Evolutionary conservation across 2,888 invertebrate species (phyloP).

Genomic region (Acanthosepion pharaonis): DNA sequence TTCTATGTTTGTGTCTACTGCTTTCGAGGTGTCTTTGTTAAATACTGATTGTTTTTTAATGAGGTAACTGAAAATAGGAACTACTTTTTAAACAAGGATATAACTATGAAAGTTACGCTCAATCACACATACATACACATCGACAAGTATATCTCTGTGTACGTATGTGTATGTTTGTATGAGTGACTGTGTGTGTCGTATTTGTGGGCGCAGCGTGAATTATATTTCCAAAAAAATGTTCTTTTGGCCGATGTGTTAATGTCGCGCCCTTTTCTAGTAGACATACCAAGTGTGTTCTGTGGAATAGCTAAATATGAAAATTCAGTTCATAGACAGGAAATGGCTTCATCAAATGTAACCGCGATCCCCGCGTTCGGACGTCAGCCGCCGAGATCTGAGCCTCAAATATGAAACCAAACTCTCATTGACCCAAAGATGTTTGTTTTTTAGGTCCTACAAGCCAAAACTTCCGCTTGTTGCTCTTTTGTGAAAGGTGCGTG

Average conservation of each 20-base stretch:
- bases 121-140: too few relatives aligned
- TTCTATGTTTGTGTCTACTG: too few relatives aligned
- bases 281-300: not conserved
- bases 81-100: too few relatives aligned
- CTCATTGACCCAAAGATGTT: not conserved
- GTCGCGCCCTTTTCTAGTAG: not conserved
- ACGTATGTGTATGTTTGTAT: not conserved
- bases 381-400: not conserved
- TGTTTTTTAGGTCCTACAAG: not conserved
- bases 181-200: not conserved
- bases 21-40: too few relatives aligned
- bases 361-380: not conserved
- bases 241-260: not conserved
- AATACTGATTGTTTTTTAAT: too few relatives aligned
- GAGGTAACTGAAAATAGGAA: too few relatives aligned
- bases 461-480: conserved; percentile 24
- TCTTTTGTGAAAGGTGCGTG: not conserved
- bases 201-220: too few relatives aligned
- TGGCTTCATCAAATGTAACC: conserved; percentile 33
- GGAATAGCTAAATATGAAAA: not conserved
- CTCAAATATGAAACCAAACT: conserved; percentile 16
- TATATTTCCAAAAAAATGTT: not conserved
- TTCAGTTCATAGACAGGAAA: conserved; percentile 2
- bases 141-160: not conserved
- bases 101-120: too few relatives aligned